Evolutionary conservation across 2,888 invertebrate genomes (phyloP).

Genomic region (Clistopyga incitator): DNA sequence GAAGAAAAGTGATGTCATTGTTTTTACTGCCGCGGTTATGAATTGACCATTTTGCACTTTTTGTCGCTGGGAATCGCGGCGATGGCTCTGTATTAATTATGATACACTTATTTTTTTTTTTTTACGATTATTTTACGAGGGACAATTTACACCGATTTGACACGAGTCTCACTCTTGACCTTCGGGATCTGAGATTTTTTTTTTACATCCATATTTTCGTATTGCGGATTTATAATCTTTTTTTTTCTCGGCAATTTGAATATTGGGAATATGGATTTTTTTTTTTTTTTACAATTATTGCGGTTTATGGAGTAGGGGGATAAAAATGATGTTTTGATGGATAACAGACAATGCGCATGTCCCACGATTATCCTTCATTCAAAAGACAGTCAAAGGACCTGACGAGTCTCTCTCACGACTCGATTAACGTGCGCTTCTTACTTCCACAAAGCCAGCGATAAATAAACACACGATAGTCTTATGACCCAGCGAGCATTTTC

Average conservation of each 20-base stretch:
- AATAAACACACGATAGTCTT: slow-evolving; percentile 19
- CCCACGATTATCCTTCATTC: slow-evolving; percentile 44
- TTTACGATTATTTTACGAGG: neutral
- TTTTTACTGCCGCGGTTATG: neutral
- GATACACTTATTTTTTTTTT: neutral
- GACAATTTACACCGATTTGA: too few species aligned
- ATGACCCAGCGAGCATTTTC: slow-evolving; percentile 46
- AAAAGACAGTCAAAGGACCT: slow-evolving; percentile 21
- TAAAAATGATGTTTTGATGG: neutral
- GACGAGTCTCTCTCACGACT: slow-evolving; percentile 43
- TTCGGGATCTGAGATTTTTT: too few species aligned
- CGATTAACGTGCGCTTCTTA: slow-evolving; percentile 36
- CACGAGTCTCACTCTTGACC: too few species aligned
- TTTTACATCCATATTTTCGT: too few species aligned
- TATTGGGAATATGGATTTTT: too few species aligned
- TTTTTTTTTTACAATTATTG: neutral
- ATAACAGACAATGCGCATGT: neutral
- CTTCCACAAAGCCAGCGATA: neutral
- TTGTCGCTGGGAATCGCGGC: neutral
- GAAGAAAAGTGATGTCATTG: slow-evolving; percentile 27
- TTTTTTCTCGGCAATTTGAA: too few species aligned
- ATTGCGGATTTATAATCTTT: too few species aligned
- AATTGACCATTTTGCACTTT: slow-evolving; percentile 3
- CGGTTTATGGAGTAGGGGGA: neutral
- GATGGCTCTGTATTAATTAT: neutral